A percentile compares a stretch with the other conserved stretches of the same genome.
Evolutionary conservation across 2,113 vertebrate genomes (phyloP).

Genomic region (Nannobrachium achirus): DNA sequence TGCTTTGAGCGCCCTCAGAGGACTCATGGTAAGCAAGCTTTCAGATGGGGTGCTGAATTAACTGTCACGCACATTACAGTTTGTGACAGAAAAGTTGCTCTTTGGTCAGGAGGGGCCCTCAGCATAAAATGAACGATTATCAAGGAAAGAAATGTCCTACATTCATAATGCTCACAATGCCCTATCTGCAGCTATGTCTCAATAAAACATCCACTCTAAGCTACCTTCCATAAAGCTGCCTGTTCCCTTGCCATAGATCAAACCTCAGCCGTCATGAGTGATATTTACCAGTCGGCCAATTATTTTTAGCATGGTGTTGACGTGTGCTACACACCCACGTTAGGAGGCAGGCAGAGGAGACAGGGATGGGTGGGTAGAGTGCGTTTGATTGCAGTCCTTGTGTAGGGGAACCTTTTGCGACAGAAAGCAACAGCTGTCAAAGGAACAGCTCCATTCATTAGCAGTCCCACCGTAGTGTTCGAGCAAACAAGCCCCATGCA

Average conservation of each 20-base stretch:
- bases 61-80: slow-evolving; percentile 37
- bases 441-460: slow-evolving; percentile 76
- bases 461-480: slow-evolving; percentile 67
- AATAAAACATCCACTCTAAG: slow-evolving; percentile 44
- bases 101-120: slow-evolving; percentile 29
- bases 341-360: slow-evolving; percentile 33
- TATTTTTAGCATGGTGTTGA: slow-evolving; percentile 72
- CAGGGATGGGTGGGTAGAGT: slow-evolving; percentile 35
- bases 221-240: slow-evolving; percentile 41
- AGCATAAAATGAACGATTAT: slow-evolving; percentile 48
- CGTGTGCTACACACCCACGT: slow-evolving; percentile 51
- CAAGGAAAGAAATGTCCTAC: slow-evolving; percentile 56
- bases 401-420: slow-evolving; percentile 64
- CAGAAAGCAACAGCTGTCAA: slow-evolving; percentile 78
- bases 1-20: slow-evolving; percentile 64
- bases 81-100: slow-evolving; percentile 52
- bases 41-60: slow-evolving; percentile 49
- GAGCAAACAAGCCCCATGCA: slow-evolving; percentile 57
- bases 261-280: slow-evolving; percentile 53
- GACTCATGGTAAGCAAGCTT: slow-evolving; percentile 52
- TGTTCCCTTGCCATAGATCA: slow-evolving; percentile 55
- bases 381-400: slow-evolving; percentile 72
- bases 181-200: slow-evolving; percentile 43
- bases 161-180: slow-evolving; percentile 45
- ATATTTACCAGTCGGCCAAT: slow-evolving; percentile 73